Evolutionary conservation across 2,797 vertebrate genomes (phyloP), one percentile per base, ranked within the genome.

Genomic region (Liasis olivaceus): DNA sequence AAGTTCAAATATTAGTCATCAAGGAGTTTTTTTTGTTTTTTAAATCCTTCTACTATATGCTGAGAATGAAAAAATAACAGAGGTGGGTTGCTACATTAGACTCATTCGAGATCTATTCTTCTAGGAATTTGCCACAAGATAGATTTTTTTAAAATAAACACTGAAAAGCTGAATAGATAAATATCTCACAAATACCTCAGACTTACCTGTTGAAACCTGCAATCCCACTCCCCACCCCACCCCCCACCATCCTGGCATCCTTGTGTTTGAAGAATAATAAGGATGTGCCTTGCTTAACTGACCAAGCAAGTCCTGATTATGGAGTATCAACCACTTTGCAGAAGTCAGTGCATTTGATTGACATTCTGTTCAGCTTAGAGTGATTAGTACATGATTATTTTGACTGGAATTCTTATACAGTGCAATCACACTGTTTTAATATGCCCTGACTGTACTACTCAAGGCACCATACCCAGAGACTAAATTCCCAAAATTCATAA

Each of bases 401-500:
- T 69, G 58, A 31, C 20, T 14, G 66, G 47, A 84, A 94, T 90
- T 77, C 7, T 88, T n/a, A 81, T 60, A 47, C 47, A 92, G 95
- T 89, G 51, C 31, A 88, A 90, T 93, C 95, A 92, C 93, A 63
- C 28, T 96, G 95, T 84, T 96, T 93, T 94, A 94, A 93, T 36
- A 93, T 91, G 93, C 95, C 96, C 95, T 94, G 9, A 69, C 87
- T 93, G 85, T 84, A 64, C 86, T 7, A 47, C 0, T 84, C 31
- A 60, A 88, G 94, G 95, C 95, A 95, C 62, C 2, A 91, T 95
- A 95, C 95, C 95, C 96, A 81, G 0, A 14, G 91, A 92, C 93
- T 93, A 95, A 94, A 88, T 93, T 96, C 92, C 94, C 93, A 94
- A 97, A 96, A 96, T 96, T 94, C 93, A 95, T 97, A 96, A 97